A percentile compares a stretch with the other conserved stretches of the same genome.
These are phyloP conservation scores for Drosophila parvula DNA, from an alignment of 1,140 invertebrate species.

Conservation along the genomic window DNA sequence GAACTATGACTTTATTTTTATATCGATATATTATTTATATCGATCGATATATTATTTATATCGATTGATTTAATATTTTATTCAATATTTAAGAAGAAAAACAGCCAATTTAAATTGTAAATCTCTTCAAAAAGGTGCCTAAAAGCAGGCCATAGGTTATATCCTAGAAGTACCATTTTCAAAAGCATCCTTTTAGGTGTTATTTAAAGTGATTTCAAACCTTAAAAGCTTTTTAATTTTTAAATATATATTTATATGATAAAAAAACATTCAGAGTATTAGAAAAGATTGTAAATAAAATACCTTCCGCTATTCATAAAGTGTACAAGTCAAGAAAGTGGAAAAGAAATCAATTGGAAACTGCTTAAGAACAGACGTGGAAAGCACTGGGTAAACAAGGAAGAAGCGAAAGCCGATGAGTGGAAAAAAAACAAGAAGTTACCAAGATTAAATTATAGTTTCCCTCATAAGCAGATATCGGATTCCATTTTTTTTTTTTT, in stretches of 20 bases:
- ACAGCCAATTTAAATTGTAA: too few species aligned
- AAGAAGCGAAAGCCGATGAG: slow-evolving; percentile 39
- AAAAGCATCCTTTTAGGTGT: not conserved
- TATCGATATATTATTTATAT: too few species aligned
- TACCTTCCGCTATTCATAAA: not conserved
- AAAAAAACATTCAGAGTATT: too few species aligned
- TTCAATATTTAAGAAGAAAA: not conserved
- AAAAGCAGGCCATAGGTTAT: not conserved
- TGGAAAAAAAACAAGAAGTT: slow-evolving; percentile 14
- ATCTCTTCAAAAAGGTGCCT: not conserved
- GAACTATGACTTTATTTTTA: not conserved
- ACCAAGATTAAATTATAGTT: slow-evolving; percentile 25
- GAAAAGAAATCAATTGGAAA: slow-evolving; percentile 9
- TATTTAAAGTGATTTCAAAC: not conserved
- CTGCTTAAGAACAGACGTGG: slow-evolving; percentile 17
- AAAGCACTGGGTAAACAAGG: slow-evolving; percentile 5
- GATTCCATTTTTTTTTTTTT: slow-evolving; percentile 6
- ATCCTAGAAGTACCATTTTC: not conserved
- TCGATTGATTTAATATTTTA: not conserved
- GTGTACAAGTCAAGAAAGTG: not conserved
- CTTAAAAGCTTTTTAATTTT: not conserved
- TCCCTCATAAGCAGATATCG: slow-evolving; percentile 33
- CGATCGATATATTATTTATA: not conserved
- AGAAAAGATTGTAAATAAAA: not conserved
- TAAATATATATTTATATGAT: not conserved